Conservation (phyloP, 2,888 invertebrate species). For the Ornithoptera alexandrae region DNA sequence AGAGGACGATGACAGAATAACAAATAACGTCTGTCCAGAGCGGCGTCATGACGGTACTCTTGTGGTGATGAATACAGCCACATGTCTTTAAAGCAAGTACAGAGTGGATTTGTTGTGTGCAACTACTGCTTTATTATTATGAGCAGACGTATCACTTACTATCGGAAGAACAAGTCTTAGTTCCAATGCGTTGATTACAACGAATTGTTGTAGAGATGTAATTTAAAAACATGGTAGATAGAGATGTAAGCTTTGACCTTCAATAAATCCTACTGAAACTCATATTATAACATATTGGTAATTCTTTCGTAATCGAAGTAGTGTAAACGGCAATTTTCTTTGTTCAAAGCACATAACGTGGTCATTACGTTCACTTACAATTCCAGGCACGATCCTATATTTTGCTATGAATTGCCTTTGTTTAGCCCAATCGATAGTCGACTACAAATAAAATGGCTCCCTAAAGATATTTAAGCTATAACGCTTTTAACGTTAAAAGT, state of each 20-base stretch:
- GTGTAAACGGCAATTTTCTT: slow-evolving; percentile 11
- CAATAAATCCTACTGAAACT: not conserved
- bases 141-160: too few species aligned
- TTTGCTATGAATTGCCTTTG: slow-evolving; percentile 24
- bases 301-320: slow-evolving; percentile 11
- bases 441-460: slow-evolving; percentile 6
- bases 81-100: too few species aligned
- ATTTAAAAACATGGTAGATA: not conserved
- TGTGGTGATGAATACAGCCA: too few species aligned
- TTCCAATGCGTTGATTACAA: not conserved
- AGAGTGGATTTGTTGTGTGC: too few species aligned
- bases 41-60: too few species aligned
- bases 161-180: not conserved
- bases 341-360: slow-evolving; percentile 20
- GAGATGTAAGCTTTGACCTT: not conserved
- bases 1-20: too few species aligned
- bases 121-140: too few species aligned
- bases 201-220: not conserved
- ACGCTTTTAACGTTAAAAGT: not conserved
- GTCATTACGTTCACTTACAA: slow-evolving; percentile 19
- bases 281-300: not conserved
- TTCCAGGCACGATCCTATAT: slow-evolving; percentile 23
- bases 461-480: slow-evolving; percentile 1
- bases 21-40: too few species aligned
- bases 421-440: slow-evolving; percentile 7